Evolutionary conservation across 2,797 vertebrate genomes (phyloP), one percentile per base, ranked within the genome.

Genomic region (Salarias fasciatus): DNA sequence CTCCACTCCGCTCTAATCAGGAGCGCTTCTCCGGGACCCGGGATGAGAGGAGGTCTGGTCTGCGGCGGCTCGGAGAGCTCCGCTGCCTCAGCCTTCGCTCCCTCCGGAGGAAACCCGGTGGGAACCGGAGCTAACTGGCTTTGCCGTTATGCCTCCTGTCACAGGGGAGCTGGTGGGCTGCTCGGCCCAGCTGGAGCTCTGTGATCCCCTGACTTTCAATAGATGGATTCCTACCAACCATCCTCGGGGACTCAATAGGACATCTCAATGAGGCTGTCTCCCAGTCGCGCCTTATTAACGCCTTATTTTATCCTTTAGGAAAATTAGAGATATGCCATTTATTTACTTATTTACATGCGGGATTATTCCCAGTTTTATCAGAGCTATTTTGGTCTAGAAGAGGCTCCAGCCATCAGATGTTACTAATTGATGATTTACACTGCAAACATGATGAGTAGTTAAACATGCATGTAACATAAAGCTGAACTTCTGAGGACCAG

Each of bases 151-250:
- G 18, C 48, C 7, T 49, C 46, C 64, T 49, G 77, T 72, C 84
- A 72, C 62, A 43, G 36, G 69, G 80, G 76, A 86, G 68, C 72
- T 38, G 48, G 55, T 70, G 55, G 68, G 56, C 69, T 73, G 63
- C 75, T 77, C 57, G 69, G 66, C 67, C 74, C 79, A 80, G 72
- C 78, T 71, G 72, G 64, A 72, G 68, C 69, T 51, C 60, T 80
- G 49, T 67, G 56, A 76, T 86, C 68, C 75, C 61, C 59, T 41
- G 50, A 24, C 52, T 63, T 62, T 70, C 54, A 58, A 57, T 42
- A 53, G 45, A 69, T 45, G 54, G 52, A 71, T 63, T 46, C 33
- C 8, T 28, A 58, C 48, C 43, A 53, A 12, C 11, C 1, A 4
- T 72, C 67, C 64, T 41, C 38, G 44, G 29, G 69, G 72, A 62